Evolutionary conservation across 2,113 vertebrate genomes (phyloP).

Genomic region (Ceyx cyanopectus): DNA sequence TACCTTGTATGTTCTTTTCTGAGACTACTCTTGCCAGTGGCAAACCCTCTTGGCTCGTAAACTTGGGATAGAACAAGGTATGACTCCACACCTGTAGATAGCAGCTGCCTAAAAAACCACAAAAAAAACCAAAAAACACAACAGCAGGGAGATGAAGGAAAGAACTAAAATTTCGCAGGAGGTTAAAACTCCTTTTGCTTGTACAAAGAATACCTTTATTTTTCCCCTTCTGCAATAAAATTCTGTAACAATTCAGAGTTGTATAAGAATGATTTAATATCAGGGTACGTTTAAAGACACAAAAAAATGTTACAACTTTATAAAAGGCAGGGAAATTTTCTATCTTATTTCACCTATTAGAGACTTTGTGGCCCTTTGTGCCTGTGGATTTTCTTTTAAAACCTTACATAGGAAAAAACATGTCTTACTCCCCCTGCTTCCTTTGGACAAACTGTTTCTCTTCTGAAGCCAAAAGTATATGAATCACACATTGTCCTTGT

Average conservation of each 20-base stretch:
- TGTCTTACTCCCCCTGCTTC: neutral
- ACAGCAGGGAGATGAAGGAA: neutral
- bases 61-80: neutral
- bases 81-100: neutral
- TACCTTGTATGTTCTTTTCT: accelerated
- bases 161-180: neutral
- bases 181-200: neutral
- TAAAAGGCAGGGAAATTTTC: neutral
- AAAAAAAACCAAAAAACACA: neutral
- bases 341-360: accelerated
- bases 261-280: neutral
- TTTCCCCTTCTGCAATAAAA: neutral
- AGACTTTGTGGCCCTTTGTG: neutral
- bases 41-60: neutral
- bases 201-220: neutral
- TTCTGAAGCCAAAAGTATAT: neutral
- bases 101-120: neutral
- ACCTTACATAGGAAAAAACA: neutral
- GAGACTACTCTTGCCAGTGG: neutral
- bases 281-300: neutral
- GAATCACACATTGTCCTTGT: neutral
- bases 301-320: neutral
- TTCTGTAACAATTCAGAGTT: neutral
- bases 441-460: neutral
- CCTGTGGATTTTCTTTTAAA: neutral